phyloP scores from a whole-genome alignment of 1,140 invertebrate genomes.

The Panonychus citri region DNA sequence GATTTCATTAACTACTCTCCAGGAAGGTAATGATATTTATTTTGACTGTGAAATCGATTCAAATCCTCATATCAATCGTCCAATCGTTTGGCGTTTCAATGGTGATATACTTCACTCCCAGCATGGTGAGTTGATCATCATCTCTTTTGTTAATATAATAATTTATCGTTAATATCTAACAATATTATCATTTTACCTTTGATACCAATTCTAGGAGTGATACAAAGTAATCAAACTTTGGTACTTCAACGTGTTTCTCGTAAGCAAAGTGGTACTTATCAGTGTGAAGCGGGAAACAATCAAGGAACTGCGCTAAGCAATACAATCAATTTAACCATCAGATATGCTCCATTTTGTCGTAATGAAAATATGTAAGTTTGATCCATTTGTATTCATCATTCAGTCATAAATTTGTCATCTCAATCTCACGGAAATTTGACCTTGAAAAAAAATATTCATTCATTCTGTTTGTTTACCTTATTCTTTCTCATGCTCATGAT shows the following conservation, averaged over 20 bases:
- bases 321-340: constrained; percentile 40
- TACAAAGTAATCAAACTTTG: constrained; percentile 17
- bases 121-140: constrained; percentile 7
- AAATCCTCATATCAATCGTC: constrained; percentile 10
- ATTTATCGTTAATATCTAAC: no score
- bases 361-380: constrained; percentile 4
- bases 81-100: constrained; percentile 12
- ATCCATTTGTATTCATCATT: neutral
- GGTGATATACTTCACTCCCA: constrained; percentile 10
- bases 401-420: neutral
- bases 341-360: constrained; percentile 11
- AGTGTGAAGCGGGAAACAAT: constrained; percentile 16
- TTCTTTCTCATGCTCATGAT: no score
- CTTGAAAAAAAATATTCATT: no score
- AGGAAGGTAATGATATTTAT: constrained; percentile 54
- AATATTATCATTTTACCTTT: neutral
- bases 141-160: no score
- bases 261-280: constrained; percentile 15
- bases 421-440: neutral
- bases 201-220: constrained; percentile 11
- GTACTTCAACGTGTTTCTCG: constrained; percentile 17
- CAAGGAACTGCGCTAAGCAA: constrained; percentile 13
- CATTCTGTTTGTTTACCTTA: no score
- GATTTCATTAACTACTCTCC: constrained; percentile 39
- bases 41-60: constrained; percentile 36